Evolutionary conservation across 2,888 invertebrate genomes (phyloP), one percentile per base, ranked within the genome.

Genomic region (Onchidella celtica): DNA sequence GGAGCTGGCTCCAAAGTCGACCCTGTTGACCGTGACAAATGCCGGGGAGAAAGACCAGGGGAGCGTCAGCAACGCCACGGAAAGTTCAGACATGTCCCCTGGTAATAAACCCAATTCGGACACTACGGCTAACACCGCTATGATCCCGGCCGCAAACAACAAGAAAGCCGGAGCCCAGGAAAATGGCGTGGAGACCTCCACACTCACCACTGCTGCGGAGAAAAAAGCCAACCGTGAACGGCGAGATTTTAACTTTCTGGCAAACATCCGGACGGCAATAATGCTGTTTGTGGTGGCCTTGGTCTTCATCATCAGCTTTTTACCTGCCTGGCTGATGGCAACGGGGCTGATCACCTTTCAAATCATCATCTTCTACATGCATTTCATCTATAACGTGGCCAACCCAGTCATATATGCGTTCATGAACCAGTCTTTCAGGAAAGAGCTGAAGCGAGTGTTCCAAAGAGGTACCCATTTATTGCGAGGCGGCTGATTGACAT

Each of bases 361-460:
- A 79, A 81, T 87, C 40, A 87, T 91, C 38, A 86, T 93, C 21
- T 93, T 93, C 84, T 93, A 92, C 85, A 87, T 92, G 86, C 93
- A 93, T 84, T 93, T 92, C 82, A 87, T 91, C 66, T 93, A 93
- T 85, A 93, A 93, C 85, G 92, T 92, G 57, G 93, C 92, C 55
- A 93, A 93, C 86, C 93, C 93, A 0, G 89, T 93, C 78, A 93
- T 93, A 69, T 93, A 93, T 85, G 92, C 92, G 63, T 93, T 93
- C 82, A 90, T 93, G 89, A 93, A 93, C 88, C 89, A 91, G 81
- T 91, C 91, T 77, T 93, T 93, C 83, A 85, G 92, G 76, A 90
- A 91, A 72, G 92, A 93, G 68, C 84, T 93, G 77, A 89, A 87
- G 70, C 84, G 86, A 40, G 87, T 90, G 55, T 87, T 91, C 55